A percentile compares a stretch with the other conserved stretches of the same genome.
Evolutionary conservation across 2,797 vertebrate species (phyloP).

Genomic region (Eutrigla gurnardus): DNA sequence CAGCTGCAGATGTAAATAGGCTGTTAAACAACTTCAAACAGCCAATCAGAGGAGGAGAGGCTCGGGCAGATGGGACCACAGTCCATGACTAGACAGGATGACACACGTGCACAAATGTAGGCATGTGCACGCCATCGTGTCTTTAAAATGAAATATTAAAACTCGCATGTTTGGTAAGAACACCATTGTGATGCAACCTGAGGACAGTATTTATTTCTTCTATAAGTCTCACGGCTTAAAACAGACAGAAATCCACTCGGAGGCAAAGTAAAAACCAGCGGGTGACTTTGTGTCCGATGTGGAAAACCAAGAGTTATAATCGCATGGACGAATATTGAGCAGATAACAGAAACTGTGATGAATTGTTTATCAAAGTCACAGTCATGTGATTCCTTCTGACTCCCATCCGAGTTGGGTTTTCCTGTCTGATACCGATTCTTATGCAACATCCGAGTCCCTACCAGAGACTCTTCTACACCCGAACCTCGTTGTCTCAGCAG

Average conservation of each 20-base stretch:
- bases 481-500: background rate
- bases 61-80: conserved; percentile 79
- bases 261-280: background rate
- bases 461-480: no score
- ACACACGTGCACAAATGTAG: conserved; percentile 8
- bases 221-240: background rate
- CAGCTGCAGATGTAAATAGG: conserved; percentile 62
- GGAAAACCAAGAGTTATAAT: background rate
- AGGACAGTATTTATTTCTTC: no score
- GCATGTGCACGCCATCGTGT: background rate
- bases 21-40: conserved; percentile 39
- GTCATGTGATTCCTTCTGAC: no score
- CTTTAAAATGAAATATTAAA: background rate
- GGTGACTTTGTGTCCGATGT: background rate
- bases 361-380: background rate
- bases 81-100: conserved; percentile 55
- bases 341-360: background rate
- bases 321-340: background rate
- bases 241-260: background rate
- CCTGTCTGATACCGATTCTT: no score
- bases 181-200: background rate
- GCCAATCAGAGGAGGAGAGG: conserved; percentile 72
- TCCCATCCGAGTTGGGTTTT: background rate
- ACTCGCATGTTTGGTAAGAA: no score
- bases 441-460: no score